These are phyloP conservation scores for Arge pagana DNA, from an alignment of 2,888 invertebrate species.

Conservation along the genomic window DNA sequence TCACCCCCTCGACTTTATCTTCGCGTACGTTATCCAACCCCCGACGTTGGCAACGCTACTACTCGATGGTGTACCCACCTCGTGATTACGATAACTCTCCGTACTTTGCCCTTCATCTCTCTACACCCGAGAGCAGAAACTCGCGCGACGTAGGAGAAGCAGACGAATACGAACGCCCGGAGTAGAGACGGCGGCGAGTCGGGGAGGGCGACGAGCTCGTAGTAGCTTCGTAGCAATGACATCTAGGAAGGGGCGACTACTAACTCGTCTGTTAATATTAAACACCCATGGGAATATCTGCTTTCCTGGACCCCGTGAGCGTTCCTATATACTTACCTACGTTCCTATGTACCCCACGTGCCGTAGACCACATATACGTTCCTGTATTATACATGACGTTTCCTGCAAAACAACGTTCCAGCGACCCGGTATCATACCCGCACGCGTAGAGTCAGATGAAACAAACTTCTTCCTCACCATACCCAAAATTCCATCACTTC, in stretches of 20 bases:
- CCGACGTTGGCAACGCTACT: too few relatives aligned
- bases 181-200: slow-evolving; percentile 4
- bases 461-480: background rate
- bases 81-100: too few relatives aligned
- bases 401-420: too few relatives aligned
- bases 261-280: slow-evolving; percentile 57
- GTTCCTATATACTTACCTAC: too few relatives aligned
- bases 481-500: too few relatives aligned
- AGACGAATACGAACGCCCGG: slow-evolving; percentile 7
- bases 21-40: too few relatives aligned
- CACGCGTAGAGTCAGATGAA: background rate
- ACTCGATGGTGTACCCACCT: too few relatives aligned
- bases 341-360: slow-evolving; percentile 7
- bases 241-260: slow-evolving; percentile 32
- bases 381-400: background rate
- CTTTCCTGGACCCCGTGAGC: background rate
- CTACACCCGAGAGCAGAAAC: slow-evolving; percentile 23
- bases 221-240: too few relatives aligned
- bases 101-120: slow-evolving; percentile 13
- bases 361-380: background rate
- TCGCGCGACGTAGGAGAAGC: slow-evolving; percentile 1
- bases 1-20: background rate
- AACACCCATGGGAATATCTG: slow-evolving; percentile 46
- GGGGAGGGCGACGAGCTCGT: too few relatives aligned
- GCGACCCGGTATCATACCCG: too few relatives aligned